These are phyloP conservation scores for Aphelenchoides fujianensis DNA, from an alignment of 1,140 invertebrate genomes.

Conservation along the genomic window DNA sequence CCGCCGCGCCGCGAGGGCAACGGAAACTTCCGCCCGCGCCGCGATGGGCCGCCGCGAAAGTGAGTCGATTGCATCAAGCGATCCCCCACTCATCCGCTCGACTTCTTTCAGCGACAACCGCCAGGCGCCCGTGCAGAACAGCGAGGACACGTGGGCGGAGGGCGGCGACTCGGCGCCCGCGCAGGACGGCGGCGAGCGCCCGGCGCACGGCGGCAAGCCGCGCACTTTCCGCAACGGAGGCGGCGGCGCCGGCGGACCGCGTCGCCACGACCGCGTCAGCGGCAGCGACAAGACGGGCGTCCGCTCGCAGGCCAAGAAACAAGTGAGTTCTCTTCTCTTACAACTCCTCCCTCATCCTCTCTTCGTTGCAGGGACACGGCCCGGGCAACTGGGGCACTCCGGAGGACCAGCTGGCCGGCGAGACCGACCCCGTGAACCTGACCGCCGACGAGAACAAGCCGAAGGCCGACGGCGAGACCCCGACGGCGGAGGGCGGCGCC, in stretches of 20 bases:
- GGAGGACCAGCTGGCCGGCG: slow-evolving; percentile 33
- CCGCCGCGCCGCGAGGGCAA: background rate
- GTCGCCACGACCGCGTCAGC: slow-evolving; percentile 26
- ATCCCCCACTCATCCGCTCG: no score
- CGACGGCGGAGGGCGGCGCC: slow-evolving; percentile 6
- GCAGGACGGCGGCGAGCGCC: no score
- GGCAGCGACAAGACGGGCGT: slow-evolving; percentile 37
- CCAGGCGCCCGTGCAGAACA: background rate
- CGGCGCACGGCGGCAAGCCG: no score
- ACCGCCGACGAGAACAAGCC: slow-evolving; percentile 26
- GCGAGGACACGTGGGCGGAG: no score
- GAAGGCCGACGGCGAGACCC: slow-evolving; percentile 9
- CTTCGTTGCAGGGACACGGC: slow-evolving; percentile 32
- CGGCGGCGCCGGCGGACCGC: slow-evolving; percentile 10
- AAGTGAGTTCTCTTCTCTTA: no score
- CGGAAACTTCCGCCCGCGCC: no score
- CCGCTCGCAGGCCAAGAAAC: slow-evolving; percentile 21
- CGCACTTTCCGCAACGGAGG: slow-evolving; percentile 3
- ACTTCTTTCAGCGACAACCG: slow-evolving; percentile 28
- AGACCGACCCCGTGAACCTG: slow-evolving; percentile 31
- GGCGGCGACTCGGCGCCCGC: no score
- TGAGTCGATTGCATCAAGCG: no score
- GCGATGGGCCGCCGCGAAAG: background rate
- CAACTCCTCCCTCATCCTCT: no score
- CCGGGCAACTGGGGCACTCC: slow-evolving; percentile 37